Conservation (phyloP, 35 echinoderm and acorn worm species). For the Acanthaster planci region DNA sequence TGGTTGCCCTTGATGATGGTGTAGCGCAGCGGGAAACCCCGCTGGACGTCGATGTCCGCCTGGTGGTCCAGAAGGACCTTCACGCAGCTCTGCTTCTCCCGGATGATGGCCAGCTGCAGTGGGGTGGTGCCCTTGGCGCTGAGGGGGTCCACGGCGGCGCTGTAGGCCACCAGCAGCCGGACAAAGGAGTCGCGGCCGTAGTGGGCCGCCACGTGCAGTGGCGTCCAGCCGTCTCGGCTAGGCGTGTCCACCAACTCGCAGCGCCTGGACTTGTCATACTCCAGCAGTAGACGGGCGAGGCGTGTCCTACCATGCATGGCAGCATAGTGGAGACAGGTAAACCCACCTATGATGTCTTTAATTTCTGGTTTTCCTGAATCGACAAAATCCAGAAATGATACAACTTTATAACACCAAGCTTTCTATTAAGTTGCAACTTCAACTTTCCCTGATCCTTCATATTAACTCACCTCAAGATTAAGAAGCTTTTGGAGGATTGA, state of each 20-base stretch:
- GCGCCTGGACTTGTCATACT: conserved; percentile 51
- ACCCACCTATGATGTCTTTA: conserved; percentile 65
- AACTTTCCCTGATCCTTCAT: too few relatives aligned
- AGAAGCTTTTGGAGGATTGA: too few relatives aligned
- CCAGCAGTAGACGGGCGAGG: conserved; percentile 63
- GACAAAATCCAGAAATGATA: too few relatives aligned
- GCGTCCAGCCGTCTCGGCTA: conserved; percentile 68
- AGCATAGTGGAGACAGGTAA: conserved; percentile 77
- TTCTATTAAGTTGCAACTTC: too few relatives aligned
- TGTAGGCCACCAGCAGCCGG: conserved; percentile 44
- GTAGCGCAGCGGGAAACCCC: conserved; percentile 66
- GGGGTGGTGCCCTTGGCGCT: conserved; percentile 71
- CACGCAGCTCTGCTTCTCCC: conserved; percentile 57
- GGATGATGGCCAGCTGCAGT: conserved; percentile 72
- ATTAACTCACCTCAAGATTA: too few relatives aligned
- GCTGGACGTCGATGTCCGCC: conserved; percentile 66
- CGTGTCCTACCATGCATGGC: conserved; percentile 85
- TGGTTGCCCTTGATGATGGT: conserved; percentile 67
- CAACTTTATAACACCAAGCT: too few relatives aligned
- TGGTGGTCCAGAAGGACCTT: conserved; percentile 51
- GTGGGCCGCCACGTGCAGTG: conserved; percentile 70
- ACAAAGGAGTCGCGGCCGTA: conserved; percentile 78
- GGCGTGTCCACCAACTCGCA: conserved; percentile 55
- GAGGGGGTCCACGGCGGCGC: conserved; percentile 44
- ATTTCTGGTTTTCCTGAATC: conserved; percentile 51